Percentiles rank a stretch among this genome's conserved stretches.
Conservation (phyloP, 1,140 invertebrate genomes). For the Chionoecetes opilio region DNA sequence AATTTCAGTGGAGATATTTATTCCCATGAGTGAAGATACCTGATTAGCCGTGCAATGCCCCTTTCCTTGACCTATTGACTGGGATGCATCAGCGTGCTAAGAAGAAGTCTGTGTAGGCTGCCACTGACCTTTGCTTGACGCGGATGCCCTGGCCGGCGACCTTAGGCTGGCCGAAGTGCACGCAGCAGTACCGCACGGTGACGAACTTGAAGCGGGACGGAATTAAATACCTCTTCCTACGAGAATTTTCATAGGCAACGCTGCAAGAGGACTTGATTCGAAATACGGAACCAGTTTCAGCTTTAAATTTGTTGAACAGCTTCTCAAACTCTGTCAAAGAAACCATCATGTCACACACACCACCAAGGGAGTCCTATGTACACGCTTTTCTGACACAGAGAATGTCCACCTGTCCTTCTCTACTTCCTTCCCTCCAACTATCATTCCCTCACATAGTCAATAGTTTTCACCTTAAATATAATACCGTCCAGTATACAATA, state of each 20-base stretch:
- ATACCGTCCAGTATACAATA: too few species aligned
- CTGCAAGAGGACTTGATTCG: constrained; percentile 77
- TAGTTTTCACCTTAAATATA: neutral
- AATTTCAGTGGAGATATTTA: neutral
- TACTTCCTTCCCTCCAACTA: neutral
- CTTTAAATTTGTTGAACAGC: constrained; percentile 70
- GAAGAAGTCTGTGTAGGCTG: neutral
- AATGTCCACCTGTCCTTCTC: neutral
- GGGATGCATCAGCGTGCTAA: neutral
- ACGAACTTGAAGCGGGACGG: constrained; percentile 73
- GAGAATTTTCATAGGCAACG: constrained; percentile 69
- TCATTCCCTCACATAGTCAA: neutral
- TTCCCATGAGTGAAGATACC: neutral
- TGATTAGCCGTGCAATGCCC: neutral
- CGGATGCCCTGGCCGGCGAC: constrained; percentile 70
- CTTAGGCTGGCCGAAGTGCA: constrained; percentile 78
- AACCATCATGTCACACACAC: neutral
- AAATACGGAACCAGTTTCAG: constrained; percentile 73
- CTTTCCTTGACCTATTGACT: neutral
- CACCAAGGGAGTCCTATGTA: neutral
- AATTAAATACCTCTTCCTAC: constrained; percentile 71
- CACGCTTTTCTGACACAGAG: neutral
- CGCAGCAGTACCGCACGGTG: constrained; percentile 74
- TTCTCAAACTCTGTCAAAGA: constrained; percentile 74
- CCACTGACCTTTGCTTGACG: constrained; percentile 72